Percentiles rank a stretch among this genome's conserved stretches.
These are phyloP conservation scores for Teleogryllus occipitalis DNA, from an alignment of 1,140 invertebrate species.

Conservation along the genomic window DNA sequence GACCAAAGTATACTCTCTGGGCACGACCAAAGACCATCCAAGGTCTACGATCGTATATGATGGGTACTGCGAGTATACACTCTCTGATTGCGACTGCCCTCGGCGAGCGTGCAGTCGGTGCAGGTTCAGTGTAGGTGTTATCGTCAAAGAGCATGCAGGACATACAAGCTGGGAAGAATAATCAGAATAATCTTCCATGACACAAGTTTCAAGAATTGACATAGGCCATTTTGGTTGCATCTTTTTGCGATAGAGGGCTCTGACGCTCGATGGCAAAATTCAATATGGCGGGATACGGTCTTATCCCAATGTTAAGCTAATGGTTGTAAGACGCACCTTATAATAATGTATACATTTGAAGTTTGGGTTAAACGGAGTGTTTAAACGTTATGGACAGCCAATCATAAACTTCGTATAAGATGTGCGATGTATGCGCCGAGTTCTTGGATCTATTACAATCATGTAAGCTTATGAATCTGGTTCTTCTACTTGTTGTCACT, in stretches of 20 bases:
- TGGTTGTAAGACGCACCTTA: neutral
- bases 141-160: no score
- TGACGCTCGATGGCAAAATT: neutral
- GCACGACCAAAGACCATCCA: no score
- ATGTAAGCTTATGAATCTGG: constrained; percentile 47
- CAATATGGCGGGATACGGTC: constrained; percentile 16
- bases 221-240: neutral
- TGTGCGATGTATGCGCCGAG: constrained; percentile 73
- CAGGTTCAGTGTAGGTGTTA: no score
- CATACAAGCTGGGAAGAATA: no score
- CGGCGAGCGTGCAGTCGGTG: no score
- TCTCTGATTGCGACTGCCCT: no score
- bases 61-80: no score
- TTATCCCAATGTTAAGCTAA: neutral
- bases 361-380: neutral
- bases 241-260: neutral
- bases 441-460: constrained; percentile 67
- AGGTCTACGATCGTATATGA: no score
- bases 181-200: no score
- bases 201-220: no score
- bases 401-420: constrained; percentile 35
- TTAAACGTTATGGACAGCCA: constrained; percentile 15
- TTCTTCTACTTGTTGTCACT: neutral
- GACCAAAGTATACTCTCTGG: no score
- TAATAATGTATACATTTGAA: constrained; percentile 6